Conservation (phyloP, 2,797 vertebrate species). For the Neosalanx taihuensis region DNA sequence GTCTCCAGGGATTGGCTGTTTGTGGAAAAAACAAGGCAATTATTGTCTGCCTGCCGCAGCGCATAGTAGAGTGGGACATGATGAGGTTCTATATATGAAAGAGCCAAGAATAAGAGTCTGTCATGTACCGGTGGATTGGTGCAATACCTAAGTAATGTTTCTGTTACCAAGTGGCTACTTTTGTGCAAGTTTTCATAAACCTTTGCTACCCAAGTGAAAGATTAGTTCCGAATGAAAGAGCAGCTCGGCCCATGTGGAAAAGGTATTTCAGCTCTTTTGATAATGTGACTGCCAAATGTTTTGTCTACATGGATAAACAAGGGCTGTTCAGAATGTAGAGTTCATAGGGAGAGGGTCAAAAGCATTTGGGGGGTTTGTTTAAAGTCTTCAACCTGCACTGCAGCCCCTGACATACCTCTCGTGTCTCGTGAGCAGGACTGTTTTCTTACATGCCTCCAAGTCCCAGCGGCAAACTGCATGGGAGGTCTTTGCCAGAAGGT, state of each 20-base stretch:
- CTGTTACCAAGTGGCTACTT: constrained; percentile 29
- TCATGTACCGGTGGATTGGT: constrained; percentile 38
- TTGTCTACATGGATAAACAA: constrained; percentile 3
- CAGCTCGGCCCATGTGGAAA: not conserved
- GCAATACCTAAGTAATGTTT: constrained; percentile 42
- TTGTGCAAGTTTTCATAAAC: constrained; percentile 6
- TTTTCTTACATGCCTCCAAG: constrained; percentile 35
- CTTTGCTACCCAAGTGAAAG: constrained; percentile 10
- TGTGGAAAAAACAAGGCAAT: constrained; percentile 55
- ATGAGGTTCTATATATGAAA: constrained; percentile 51
- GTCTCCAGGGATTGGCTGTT: constrained; percentile 42
- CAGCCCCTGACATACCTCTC: constrained; percentile 11
- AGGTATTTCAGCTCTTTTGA: constrained; percentile 3
- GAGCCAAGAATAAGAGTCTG: constrained; percentile 57
- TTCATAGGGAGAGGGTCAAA: constrained; percentile 19
- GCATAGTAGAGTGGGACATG: constrained; percentile 29
- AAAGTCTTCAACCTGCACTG: constrained; percentile 18
- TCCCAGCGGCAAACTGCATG: constrained; percentile 26
- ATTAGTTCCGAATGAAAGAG: constrained; percentile 14
- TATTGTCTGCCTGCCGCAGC: constrained; percentile 50
- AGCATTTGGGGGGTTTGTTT: not conserved
- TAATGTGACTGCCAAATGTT: constrained; percentile 1
- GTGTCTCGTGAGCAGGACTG: constrained; percentile 11
- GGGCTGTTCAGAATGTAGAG: constrained; percentile 6
- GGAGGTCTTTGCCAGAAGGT: constrained; percentile 31